Evolutionary conservation across 2,797 vertebrate species (phyloP), one percentile per base, ranked within the genome.

Genomic region (Leuciscus waleckii): DNA sequence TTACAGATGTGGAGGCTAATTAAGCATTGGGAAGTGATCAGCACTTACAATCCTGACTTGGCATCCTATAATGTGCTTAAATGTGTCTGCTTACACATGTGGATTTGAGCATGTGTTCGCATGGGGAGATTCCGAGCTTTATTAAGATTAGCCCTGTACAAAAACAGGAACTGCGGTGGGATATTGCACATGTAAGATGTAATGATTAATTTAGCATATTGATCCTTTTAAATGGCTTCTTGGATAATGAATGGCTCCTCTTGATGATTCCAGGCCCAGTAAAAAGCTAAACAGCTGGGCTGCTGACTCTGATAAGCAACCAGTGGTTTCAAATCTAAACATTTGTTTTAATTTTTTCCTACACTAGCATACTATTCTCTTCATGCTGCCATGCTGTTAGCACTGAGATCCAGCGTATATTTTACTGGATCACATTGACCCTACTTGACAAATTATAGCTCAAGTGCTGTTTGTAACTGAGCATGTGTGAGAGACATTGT

Each of bases 11-110:
- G 90, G 87, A 85, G 90, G 87, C 85, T 83, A 86, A 89, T 93
- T 90, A 92, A 92, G 74, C 88, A 90, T 88, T 89, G 88, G 92
- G 90, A 93, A 93, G 91, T 92, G 93, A 92, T 94, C 92, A 91
- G 87, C 85, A 83, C 82, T 90, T 90, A 88, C 88, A 87, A 87
- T 82, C 58, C 71, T 73, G 67, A 77, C 82, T 83, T 89, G 86
- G 82, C 84, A 58, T 69, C 70, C 54, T 80, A 35, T 84, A 78
- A 70, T 43, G 58, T 58, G 74, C 26, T 49, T 71, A 80, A 78
- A 51, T 70, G 79, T 84, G 67, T 78, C 35, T 61, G 56, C 81
- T 68, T 87, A 68, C 46, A 71, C 77, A 73, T 56, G 83, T 70
- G 74, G 56, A 41, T 82, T 43, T 63, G 39, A 75, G 51, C 37